Percentiles rank a stretch among this genome's conserved stretches.
phyloP scores from a whole-genome alignment of 2,797 vertebrate genomes.

The Florisuga fusca region DNA sequence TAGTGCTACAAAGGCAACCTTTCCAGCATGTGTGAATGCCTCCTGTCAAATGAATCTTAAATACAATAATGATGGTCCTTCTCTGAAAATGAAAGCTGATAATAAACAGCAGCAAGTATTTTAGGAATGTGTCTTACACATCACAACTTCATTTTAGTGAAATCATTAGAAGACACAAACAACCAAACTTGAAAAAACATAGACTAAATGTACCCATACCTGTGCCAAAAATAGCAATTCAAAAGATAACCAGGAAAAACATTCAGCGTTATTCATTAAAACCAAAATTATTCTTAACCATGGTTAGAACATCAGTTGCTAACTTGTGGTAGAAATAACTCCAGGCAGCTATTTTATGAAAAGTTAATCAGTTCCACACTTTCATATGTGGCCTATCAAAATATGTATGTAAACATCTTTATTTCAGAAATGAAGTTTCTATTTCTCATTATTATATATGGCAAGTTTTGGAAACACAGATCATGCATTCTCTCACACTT shows the following conservation, averaged over 20 bases:
- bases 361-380: constrained; percentile 60
- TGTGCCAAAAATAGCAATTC: neutral
- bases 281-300: neutral
- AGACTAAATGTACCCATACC: neutral
- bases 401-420: constrained; percentile 5
- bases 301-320: neutral
- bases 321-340: constrained; percentile 30
- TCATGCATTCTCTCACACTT: constrained; percentile 42
- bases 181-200: neutral
- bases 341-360: constrained; percentile 35
- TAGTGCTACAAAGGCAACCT: neutral
- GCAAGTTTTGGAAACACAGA: constrained; percentile 66
- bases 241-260: neutral
- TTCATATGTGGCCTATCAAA: constrained; percentile 52
- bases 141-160: neutral
- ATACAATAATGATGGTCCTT: neutral
- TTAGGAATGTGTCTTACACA: neutral
- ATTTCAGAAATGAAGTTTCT: constrained; percentile 44
- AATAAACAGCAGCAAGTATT: neutral
- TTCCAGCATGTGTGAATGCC: constrained; percentile 3
- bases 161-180: neutral
- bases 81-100: constrained; percentile 35
- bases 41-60: constrained; percentile 32
- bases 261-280: neutral
- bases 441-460: constrained; percentile 51